Percentiles rank a stretch among this genome's conserved stretches.
Evolutionary conservation across 2,113 vertebrate genomes (phyloP).

Genomic region (Hydrochoerus hydrochaeris): DNA sequence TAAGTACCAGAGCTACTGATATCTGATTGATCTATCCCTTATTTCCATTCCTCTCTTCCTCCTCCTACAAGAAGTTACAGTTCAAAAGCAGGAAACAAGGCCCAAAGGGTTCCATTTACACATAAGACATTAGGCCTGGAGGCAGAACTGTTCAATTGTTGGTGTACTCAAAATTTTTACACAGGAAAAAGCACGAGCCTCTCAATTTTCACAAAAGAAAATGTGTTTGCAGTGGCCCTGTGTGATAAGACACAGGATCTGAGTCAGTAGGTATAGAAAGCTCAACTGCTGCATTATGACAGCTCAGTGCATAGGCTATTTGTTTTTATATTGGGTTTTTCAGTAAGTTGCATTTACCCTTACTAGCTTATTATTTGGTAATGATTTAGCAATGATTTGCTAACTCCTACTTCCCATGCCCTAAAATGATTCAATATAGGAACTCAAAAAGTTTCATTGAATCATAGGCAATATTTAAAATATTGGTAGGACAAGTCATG

Average conservation of each 20-base stretch:
- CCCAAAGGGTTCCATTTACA: not conserved
- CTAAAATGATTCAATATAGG: constrained; percentile 52
- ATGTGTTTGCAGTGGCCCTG: not conserved
- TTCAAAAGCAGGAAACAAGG: not conserved
- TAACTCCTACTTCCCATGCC: constrained; percentile 22
- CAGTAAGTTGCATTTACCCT: constrained; percentile 20
- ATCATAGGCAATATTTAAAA: constrained; percentile 17
- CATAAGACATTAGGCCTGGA: not conserved
- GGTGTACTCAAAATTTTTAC: not conserved
- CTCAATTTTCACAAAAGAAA: constrained; percentile 48
- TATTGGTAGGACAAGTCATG: too few species aligned
- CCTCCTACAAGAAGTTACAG: not conserved
- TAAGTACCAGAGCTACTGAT: constrained; percentile 26
- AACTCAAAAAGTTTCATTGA: constrained; percentile 25
- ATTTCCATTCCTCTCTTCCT: not conserved
- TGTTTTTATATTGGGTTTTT: not conserved
- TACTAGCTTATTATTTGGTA: constrained; percentile 33
- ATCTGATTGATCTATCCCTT: not conserved
- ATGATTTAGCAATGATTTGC: constrained; percentile 38
- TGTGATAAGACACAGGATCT: constrained; percentile 44
- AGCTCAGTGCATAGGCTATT: not conserved
- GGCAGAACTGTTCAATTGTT: not conserved
- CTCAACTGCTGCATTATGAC: constrained; percentile 1
- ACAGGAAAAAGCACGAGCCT: not conserved
- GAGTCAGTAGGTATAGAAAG: not conserved